phyloP scores from a whole-genome alignment of 2,113 vertebrate genomes.

The Grallaria varia region DNA sequence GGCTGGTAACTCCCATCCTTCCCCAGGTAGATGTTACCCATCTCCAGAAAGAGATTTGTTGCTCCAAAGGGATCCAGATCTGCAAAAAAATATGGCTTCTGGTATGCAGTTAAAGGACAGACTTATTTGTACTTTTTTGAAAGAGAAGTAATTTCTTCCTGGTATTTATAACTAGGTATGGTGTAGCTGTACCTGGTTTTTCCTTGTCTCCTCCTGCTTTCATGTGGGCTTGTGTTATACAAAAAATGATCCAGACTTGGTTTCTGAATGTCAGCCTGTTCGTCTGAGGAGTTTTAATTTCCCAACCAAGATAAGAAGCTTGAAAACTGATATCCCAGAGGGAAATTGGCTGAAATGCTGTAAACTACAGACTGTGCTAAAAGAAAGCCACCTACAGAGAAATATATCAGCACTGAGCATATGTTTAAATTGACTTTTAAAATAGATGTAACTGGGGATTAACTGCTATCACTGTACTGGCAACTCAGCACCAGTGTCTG shows the following conservation, averaged over 20 bases:
- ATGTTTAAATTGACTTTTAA: constrained; percentile 59
- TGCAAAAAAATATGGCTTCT: not conserved
- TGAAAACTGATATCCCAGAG: constrained; percentile 42
- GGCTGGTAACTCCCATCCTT: not conserved
- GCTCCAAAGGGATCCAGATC: not conserved
- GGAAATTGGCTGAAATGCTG: constrained; percentile 45
- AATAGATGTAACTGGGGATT: constrained; percentile 40
- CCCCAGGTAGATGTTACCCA: not conserved
- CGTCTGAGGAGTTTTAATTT: constrained; percentile 27
- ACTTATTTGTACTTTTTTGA: not conserved
- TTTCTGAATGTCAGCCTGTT: constrained; percentile 26
- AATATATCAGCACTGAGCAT: constrained; percentile 41
- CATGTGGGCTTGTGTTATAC: not conserved
- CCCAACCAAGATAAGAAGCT: constrained; percentile 26
- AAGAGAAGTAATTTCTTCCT: not conserved
- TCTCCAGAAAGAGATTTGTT: not conserved
- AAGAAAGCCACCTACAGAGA: constrained; percentile 35
- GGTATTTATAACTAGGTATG: not conserved
- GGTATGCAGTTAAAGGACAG: not conserved
- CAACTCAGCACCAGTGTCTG: not conserved
- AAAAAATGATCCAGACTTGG: not conserved
- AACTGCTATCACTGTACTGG: constrained; percentile 10
- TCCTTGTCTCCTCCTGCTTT: not conserved
- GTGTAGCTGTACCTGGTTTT: not conserved
- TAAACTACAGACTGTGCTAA: constrained; percentile 4